Conservation (phyloP, 2,888 invertebrate species). For the Hydropsyche betteni region DNA sequence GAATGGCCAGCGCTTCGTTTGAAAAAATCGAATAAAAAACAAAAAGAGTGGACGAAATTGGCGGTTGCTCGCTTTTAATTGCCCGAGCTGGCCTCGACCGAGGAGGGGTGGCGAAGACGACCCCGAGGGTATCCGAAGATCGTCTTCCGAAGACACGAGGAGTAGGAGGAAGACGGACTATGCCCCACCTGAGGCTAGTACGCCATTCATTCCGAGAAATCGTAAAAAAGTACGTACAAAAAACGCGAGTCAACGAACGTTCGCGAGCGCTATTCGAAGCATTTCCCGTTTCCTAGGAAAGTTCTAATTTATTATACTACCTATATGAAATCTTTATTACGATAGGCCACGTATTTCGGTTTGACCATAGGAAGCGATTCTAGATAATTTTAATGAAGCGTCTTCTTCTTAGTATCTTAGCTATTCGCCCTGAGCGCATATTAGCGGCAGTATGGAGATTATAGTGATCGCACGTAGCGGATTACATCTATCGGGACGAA, state of each 20-base stretch:
- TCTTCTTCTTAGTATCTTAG: neutral
- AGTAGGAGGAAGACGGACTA: neutral
- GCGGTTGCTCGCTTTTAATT: constrained; percentile 18
- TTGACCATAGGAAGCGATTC: neutral
- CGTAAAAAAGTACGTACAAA: neutral
- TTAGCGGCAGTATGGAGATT: neutral
- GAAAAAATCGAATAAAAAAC: no score
- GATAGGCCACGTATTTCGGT: no score
- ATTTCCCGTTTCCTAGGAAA: constrained; percentile 19
- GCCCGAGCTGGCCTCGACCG: neutral
- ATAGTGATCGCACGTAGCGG: constrained; percentile 18
- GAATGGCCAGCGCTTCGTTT: no score
- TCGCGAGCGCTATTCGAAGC: constrained; percentile 4
- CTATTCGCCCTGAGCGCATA: constrained; percentile 13
- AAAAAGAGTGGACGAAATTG: constrained; percentile 3
- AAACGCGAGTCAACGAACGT: constrained; percentile 7
- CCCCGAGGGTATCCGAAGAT: neutral
- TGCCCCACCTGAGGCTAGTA: neutral
- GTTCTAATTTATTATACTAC: neutral
- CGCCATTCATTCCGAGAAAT: neutral
- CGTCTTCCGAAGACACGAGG: neutral
- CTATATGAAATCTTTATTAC: no score
- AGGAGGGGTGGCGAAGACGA: neutral
- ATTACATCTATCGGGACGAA: constrained; percentile 1
- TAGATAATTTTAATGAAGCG: constrained; percentile 15